These are phyloP conservation scores for Netelia melanura DNA, from an alignment of 2,888 invertebrate genomes.

Conservation along the genomic window DNA sequence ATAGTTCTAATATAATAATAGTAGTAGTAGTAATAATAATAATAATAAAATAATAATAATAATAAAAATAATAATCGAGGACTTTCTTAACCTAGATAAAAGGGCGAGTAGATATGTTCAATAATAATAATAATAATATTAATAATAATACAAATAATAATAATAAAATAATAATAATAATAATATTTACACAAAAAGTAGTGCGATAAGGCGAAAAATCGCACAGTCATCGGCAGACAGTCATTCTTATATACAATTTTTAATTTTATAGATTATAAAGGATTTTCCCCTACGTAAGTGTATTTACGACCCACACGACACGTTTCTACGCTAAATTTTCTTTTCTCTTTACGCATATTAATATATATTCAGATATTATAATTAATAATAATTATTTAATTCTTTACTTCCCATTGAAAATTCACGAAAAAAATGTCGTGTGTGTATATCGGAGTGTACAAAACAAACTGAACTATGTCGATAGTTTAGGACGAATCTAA, in stretches of 20 bases:
- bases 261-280: conserved; percentile 35
- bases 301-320: conserved; percentile 41
- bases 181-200: conserved; percentile 61
- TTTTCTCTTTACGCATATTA: background rate
- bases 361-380: too few relatives aligned
- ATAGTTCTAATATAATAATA: conserved; percentile 52
- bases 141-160: too few relatives aligned
- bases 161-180: conserved; percentile 37
- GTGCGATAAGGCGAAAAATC: conserved; percentile 47
- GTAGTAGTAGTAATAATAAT: conserved; percentile 61
- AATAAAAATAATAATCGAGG: conserved; percentile 53
- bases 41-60: conserved; percentile 38
- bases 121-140: conserved; percentile 45
- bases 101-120: conserved; percentile 53
- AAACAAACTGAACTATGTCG: conserved; percentile 1
- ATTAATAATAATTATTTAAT: conserved; percentile 28
- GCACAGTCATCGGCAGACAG: conserved; percentile 40
- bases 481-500: conserved; percentile 35
- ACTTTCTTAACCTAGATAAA: conserved; percentile 58
- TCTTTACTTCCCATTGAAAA: conserved; percentile 4
- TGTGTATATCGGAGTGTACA: conserved; percentile 18
- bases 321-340: conserved; percentile 21
- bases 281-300: conserved; percentile 40
- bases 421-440: background rate
- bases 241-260: conserved; percentile 56